Percentiles rank a stretch among this genome's conserved stretches.
phyloP scores from a whole-genome alignment of 2,113 vertebrate species.

The Oncorhynchus masou region DNA sequence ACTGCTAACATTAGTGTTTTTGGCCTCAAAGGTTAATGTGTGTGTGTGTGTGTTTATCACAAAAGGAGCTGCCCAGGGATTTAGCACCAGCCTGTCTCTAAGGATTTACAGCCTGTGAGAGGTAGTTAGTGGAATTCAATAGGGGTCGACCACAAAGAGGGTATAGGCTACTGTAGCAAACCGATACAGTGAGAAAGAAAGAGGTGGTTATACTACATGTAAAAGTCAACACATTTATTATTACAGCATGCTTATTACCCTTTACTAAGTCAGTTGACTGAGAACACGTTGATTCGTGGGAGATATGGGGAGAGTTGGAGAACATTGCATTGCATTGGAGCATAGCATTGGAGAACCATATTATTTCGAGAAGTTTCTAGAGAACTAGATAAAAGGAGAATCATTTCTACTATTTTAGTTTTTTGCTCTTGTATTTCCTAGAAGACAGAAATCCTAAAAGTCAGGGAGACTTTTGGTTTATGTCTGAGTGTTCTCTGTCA shows the following conservation, averaged over 20 bases:
- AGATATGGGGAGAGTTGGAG: no score
- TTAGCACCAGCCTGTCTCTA: neutral
- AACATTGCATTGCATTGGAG: no score
- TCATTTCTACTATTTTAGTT: no score
- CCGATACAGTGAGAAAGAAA: neutral
- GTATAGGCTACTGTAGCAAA: neutral
- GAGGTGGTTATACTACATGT: no score
- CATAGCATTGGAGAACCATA: no score
- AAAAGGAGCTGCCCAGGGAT: neutral
- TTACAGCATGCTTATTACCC: no score
- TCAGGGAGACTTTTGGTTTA: neutral
- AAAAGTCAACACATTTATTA: no score
- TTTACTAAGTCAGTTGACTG: neutral
- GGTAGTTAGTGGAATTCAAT: neutral
- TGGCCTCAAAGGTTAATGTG: neutral
- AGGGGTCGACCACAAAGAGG: neutral
- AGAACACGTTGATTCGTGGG: neutral
- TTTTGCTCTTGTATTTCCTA: no score
- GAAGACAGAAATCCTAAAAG: no score
- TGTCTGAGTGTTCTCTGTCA: neutral
- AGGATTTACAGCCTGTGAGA: neutral
- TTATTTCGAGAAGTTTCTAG: no score
- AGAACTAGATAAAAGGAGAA: no score
- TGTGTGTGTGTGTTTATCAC: neutral
- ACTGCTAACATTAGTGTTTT: neutral